phyloP scores from a whole-genome alignment of 2,113 vertebrate genomes.

The Chaetops frenatus region DNA sequence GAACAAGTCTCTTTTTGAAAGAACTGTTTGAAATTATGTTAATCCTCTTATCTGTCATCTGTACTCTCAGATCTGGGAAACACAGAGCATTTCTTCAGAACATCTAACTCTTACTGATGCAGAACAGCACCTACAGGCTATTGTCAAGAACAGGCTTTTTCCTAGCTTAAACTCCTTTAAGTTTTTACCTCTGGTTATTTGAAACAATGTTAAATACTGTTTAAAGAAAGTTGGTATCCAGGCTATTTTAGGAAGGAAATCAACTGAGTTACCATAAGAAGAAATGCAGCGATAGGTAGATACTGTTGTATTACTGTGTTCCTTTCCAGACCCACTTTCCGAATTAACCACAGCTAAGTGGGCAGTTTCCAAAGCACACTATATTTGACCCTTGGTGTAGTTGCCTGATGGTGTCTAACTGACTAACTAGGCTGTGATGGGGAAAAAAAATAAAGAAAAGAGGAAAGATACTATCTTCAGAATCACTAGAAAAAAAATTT shows the following conservation, averaged over 20 bases:
- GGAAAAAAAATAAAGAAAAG: not conserved
- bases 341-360: not conserved
- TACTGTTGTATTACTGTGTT: not conserved
- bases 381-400: not conserved
- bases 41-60: constrained; percentile 24
- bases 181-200: not conserved
- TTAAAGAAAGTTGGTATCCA: not conserved
- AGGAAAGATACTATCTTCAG: not conserved
- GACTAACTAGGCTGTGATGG: not conserved
- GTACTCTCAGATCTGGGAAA: not conserved
- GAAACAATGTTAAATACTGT: not conserved
- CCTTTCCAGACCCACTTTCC: not conserved
- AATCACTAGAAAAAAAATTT: not conserved
- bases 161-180: not conserved
- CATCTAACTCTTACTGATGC: not conserved
- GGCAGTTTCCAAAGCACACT: not conserved
- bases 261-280: not conserved
- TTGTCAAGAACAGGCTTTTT: not conserved
- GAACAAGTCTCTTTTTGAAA: not conserved
- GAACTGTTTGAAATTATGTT: constrained; percentile 10
- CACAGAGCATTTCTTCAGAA: not conserved
- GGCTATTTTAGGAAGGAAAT: not conserved
- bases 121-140: not conserved
- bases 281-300: not conserved
- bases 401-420: not conserved